Conservation (phyloP, 2,888 invertebrate species). For the Ennomos quercinarius region DNA sequence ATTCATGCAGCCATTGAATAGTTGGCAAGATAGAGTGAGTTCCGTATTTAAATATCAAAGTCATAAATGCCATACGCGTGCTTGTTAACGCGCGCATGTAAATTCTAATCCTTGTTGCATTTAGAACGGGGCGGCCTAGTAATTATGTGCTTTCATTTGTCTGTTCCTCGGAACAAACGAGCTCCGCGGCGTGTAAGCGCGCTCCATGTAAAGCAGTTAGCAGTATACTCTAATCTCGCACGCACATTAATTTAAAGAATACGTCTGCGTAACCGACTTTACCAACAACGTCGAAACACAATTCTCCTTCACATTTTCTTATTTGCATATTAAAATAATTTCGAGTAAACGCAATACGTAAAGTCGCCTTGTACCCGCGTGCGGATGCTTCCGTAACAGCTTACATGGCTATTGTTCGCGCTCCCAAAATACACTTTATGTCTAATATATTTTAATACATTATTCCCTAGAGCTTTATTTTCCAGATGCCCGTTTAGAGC, state of each 20-base stretch:
- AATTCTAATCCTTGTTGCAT: conserved; percentile 85
- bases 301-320: conserved; percentile 84
- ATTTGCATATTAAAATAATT: conserved; percentile 86
- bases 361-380: conserved; percentile 71
- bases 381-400: conserved; percentile 53
- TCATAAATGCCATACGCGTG: conserved; percentile 83
- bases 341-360: conserved; percentile 83
- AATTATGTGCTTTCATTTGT: conserved; percentile 85
- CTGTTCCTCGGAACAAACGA: conserved; percentile 82
- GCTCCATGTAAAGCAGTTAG: conserved; percentile 84
- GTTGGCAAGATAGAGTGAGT: conserved; percentile 38
- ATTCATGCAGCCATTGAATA: conserved; percentile 35
- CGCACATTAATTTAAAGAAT: conserved; percentile 85
- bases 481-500: conserved; percentile 65
- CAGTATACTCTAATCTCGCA: conserved; percentile 83
- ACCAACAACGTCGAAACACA: conserved; percentile 81
- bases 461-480: conserved; percentile 48
- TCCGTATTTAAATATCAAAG: conserved; percentile 74
- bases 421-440: conserved; percentile 62
- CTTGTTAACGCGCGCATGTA: conserved; percentile 80
- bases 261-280: conserved; percentile 81
- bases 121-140: conserved; percentile 82
- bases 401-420: conserved; percentile 50
- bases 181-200: conserved; percentile 71
- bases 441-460: conserved; percentile 50